Base-by-base conservation (phyloP, 1,140 invertebrate genomes). In the Lutraria rhynchaena region DNA sequence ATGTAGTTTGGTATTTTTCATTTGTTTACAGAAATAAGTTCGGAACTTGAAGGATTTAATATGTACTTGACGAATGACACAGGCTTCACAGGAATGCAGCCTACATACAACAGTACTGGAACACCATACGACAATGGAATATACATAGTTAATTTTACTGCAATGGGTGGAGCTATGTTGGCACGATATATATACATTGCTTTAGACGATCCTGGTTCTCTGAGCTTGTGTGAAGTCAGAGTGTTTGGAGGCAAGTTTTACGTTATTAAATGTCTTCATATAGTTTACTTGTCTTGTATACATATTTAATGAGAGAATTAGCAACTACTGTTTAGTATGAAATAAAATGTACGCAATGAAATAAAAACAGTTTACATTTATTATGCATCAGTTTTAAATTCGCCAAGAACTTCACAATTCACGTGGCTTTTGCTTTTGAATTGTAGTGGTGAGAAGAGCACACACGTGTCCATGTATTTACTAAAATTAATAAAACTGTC, bases 211-310 rank as follows among this genome's bases (percentile, higher is more conserved):
- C 9, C 5, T 3, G 51, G 41, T 4, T 24, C 58, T 3, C 73
- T 75, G 0, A 61, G 73, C 27, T 44, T 75, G 3, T 75, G 73
- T 75, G 73, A 75, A 46, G 73, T 75, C 15, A 19, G 73, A 17
- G 73, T 75, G 4, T 75, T 75, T 27, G 73, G 73, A 46, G 73
- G 73, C 63, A 61, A 27, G 63, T 7, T 31, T n/a, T 65, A 15
- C 3, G 11, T 60, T 7, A 53, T 53, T 4, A n/a, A 19, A n/a
- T 4, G 51, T 24, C n/a, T 53, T 24, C n/a, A n/a, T n/a, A n/a
- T n/a, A n/a, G n/a, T n/a, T n/a, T n/a, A n/a, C n/a, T n/a, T n/a
- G n/a, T n/a, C n/a, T n/a, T n/a, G n/a, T n/a, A n/a, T n/a, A n/a
- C n/a, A n/a, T n/a, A n/a, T n/a, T n/a, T n/a, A n/a, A n/a, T n/a